phyloP scores from a whole-genome alignment of 2,113 vertebrate species.

The Malurus elegans region DNA sequence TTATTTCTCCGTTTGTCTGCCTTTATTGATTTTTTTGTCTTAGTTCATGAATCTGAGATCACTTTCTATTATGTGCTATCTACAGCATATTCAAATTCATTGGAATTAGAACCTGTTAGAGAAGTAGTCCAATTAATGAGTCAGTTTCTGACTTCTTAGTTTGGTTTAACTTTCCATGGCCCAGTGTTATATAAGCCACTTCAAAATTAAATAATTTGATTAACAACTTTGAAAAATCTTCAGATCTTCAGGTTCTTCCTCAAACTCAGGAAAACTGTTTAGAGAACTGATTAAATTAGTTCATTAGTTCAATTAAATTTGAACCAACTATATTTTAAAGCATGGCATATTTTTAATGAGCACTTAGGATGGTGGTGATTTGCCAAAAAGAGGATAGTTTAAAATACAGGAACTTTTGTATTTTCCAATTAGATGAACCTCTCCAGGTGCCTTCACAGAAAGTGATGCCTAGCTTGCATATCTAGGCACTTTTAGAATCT shows the following conservation, averaged over 20 bases:
- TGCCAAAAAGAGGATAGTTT: not conserved
- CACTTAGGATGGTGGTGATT: not conserved
- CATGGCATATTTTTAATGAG: not conserved
- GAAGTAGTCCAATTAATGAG: not conserved
- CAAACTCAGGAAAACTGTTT: not conserved
- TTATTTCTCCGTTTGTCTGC: not conserved
- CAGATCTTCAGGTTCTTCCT: not conserved
- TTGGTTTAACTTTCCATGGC: not conserved
- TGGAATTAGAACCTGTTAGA: not conserved
- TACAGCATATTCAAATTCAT: not conserved
- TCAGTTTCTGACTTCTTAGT: not conserved
- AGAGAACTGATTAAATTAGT: not conserved
- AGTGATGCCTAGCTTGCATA: not conserved
- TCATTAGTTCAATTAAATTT: not conserved
- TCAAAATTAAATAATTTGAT: not conserved
- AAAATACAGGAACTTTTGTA: not conserved
- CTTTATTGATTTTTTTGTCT: not conserved
- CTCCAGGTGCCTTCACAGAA: not conserved
- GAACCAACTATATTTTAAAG: not conserved
- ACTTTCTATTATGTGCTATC: not conserved
- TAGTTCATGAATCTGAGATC: not conserved
- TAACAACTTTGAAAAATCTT: not conserved
- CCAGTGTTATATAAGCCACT: not conserved
- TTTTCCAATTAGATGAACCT: not conserved
- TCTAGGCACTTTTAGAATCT: not conserved